Evolutionary conservation across 1,140 invertebrate species (phyloP), one percentile per base, ranked within the genome.

Genomic region (Magallana ariakensis): DNA sequence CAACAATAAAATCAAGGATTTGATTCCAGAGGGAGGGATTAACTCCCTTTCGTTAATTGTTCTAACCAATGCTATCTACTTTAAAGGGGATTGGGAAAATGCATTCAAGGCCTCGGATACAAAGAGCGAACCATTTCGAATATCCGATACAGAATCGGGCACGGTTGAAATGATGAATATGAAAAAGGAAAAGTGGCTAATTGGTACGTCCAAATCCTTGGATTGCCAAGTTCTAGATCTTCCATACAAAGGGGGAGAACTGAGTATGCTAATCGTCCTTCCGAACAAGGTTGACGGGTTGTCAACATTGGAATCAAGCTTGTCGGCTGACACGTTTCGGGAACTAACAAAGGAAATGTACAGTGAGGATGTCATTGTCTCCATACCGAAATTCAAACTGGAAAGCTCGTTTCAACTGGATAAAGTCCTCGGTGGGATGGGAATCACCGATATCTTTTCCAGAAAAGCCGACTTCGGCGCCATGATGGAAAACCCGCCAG

Each of bases 51-150:
- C 97, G 0, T 95, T 94, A 33, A 93, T 97, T 8, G 95, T 97
- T 26, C 92, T 97, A 16, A 96, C 97, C 13, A 97, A 97, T 90
- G 96, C 97, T 0, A 93, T 97, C 8, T 97, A 97, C 87, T 97
- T 97, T 85, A 97, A 96, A 91, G 97, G 96, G 11, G 95, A 96
- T 83, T 98, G 97, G 97, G 95, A 97, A 81, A 94, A 95, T 19
- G 95, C 96, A 70, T 97, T 97, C 89, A 93, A 96, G 8, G 89
- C 92, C 0, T 92, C 93, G 2, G 90, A 92, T 15, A 97, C 97
- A 0, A 95, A 94, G 88, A 62, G 85, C 11, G 19, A 57, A 55
- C 10, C 66, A 26, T 90, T 90, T 80, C 84, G 84, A 80, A 19
- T 87, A 19, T 85, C 58, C 55, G 54, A 84, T 22, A 86, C 56